Conservation (phyloP, 2,113 vertebrate species). For the Propithecus coquereli region DNA sequence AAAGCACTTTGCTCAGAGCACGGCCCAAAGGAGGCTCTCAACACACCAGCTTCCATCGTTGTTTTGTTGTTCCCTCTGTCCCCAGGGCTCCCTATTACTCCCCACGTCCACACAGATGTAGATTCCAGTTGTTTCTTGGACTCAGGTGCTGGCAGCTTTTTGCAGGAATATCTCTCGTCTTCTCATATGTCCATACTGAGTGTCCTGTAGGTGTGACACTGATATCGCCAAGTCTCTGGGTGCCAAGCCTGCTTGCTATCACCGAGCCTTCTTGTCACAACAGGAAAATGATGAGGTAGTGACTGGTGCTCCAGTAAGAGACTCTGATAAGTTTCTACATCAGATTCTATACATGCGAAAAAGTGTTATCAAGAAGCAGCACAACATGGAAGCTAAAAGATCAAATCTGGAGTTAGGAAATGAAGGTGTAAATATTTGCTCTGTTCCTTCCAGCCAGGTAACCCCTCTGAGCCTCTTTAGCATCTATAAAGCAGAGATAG, state of each 20-base stretch:
- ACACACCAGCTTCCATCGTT: rapidly evolving
- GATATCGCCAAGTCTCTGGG: neutral
- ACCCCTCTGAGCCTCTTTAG: neutral
- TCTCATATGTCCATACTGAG: neutral
- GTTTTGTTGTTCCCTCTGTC: rapidly evolving
- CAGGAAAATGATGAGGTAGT: neutral
- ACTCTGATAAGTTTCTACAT: neutral
- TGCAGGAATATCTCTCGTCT: neutral
- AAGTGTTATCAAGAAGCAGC: neutral
- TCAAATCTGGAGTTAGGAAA: neutral
- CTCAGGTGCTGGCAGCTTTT: neutral
- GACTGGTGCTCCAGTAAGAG: neutral
- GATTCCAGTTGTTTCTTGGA: neutral
- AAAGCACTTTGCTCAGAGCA: neutral
- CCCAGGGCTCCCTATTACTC: neutral
- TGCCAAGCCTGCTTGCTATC: neutral
- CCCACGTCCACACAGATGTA: neutral
- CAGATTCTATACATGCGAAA: neutral
- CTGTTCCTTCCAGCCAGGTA: conserved; percentile 24
- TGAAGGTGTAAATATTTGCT: neutral
- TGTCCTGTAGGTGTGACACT: neutral
- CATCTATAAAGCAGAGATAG: neutral
- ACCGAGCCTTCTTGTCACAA: neutral
- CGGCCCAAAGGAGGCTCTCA: rapidly evolving
- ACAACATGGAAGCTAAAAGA: neutral